phyloP scores from a whole-genome alignment of 2,888 invertebrate species.

The Andricus quercusramuli region DNA sequence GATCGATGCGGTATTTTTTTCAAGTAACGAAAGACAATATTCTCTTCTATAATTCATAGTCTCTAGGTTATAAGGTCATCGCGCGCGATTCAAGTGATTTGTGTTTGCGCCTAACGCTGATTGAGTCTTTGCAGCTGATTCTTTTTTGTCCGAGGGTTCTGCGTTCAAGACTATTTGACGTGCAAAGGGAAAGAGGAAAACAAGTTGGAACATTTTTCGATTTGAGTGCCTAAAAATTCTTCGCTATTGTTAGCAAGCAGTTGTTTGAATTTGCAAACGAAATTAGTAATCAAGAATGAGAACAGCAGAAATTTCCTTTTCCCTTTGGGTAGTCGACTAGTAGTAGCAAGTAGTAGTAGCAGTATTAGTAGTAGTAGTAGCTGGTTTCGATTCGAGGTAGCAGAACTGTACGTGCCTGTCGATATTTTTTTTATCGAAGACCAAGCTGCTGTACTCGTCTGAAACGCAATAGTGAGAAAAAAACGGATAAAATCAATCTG shows the following conservation, averaged over 20 bases:
- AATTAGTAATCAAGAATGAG: background rate
- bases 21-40: conserved; percentile 76
- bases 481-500: background rate
- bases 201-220: background rate
- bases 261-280: conserved; percentile 2
- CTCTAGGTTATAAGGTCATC: conserved; percentile 52
- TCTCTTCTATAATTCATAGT: conserved; percentile 57
- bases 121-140: background rate
- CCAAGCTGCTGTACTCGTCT: conserved; percentile 24
- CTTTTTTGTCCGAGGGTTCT: background rate
- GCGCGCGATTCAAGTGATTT: conserved; percentile 52
- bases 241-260: background rate
- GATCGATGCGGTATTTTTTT: conserved; percentile 62
- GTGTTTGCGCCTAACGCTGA: background rate
- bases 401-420: conserved; percentile 54
- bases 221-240: conserved; percentile 30
- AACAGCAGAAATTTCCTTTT: background rate
- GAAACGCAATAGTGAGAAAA: background rate
- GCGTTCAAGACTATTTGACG: background rate
- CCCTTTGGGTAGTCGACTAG: background rate
- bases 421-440: conserved; percentile 46
- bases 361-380: conserved; percentile 14
- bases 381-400: conserved; percentile 5
- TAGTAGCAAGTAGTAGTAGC: background rate
- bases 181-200: background rate